A percentile compares a stretch with the other conserved stretches of the same genome.
Conservation (phyloP, 2,113 vertebrate genomes). For the Rutilus rutilus region DNA sequence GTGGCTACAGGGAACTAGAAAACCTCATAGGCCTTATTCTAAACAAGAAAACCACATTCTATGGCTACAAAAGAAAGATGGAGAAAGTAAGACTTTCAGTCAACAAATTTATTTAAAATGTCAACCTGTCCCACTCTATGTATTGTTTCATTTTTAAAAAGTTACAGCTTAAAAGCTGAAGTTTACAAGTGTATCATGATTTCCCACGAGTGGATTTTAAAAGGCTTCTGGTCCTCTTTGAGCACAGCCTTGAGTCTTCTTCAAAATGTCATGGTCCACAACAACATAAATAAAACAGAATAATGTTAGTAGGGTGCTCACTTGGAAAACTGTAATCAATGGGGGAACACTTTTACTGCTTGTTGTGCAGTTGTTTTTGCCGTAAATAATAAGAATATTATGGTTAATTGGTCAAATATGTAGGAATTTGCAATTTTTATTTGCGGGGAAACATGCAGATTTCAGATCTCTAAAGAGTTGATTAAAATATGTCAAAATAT, state of each 20-base stretch:
- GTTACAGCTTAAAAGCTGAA: neutral
- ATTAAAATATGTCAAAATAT: neutral
- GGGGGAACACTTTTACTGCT: neutral
- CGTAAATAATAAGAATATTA: neutral
- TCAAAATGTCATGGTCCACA: constrained; percentile 39
- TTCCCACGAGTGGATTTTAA: constrained; percentile 32
- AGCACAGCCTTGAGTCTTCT: constrained; percentile 11
- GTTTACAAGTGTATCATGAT: constrained; percentile 35
- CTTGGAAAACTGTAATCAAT: neutral
- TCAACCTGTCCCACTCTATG: constrained; percentile 34
- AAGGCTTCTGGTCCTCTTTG: constrained; percentile 30
- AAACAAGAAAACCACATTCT: neutral
- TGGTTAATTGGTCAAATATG: neutral
- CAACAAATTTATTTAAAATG: constrained; percentile 42
- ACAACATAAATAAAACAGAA: constrained; percentile 16
- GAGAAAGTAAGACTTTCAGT: constrained; percentile 3
- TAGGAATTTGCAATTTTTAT: neutral
- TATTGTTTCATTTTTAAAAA: constrained; percentile 17
- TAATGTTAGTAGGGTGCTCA: neutral
- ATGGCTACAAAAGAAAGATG: neutral
- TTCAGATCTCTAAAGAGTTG: neutral
- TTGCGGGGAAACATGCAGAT: neutral
- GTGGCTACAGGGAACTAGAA: neutral
- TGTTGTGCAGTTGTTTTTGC: neutral
- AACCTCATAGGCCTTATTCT: neutral